Evolutionary conservation across 2,888 invertebrate genomes (phyloP), one percentile per base, ranked within the genome.

Genomic region (Morpho deidamia): DNA sequence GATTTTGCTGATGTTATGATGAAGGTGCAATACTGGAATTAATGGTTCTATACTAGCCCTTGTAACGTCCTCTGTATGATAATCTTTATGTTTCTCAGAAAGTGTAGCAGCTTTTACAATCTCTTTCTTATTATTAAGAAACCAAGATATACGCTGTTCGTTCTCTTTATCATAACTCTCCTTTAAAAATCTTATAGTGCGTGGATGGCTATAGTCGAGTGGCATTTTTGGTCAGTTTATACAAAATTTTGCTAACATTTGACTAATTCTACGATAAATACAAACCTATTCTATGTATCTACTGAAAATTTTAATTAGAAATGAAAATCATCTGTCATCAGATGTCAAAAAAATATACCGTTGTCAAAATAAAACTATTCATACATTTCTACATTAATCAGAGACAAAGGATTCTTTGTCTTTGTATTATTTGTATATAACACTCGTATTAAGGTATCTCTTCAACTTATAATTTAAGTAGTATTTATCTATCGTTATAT

Each of bases 111-210:
- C 38, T 35, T 56, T 35, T 11, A 55, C 39, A 9, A 58, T 53
- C 23, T 56, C 50, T 42, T 58, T 54, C 33, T 56, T 52, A 40
- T 60, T 58, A 43, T 59, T 64, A 8, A 51, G 51, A 50, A 69
- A 69, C 69, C 69, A 68, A 32, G 42, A 12, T 34, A 62, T 48
- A 7, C 66, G 62, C 23, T 55, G 51, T 34, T 55, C 56, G 46
- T 59, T 61, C 45, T 61, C 60, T 58, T 60, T 63, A 7, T 60
- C 59, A 50, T 57, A 65, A 39, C 50, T 63, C 45, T 69, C 66
- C 11, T 46, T 61, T 38, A 69, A 41, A 49, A 65, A 67, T 42
- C 46, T 62, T 11, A 67, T 34, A 7, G 56, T 46, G 3, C 39
- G 12, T 3, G 66, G 66, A 40, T 64, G 58, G 42, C 50, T 56